Percentiles rank a stretch among this genome's conserved stretches.
These are phyloP conservation scores for Atta colombica DNA, from an alignment of 1,140 invertebrate genomes.

Conservation along the genomic window DNA sequence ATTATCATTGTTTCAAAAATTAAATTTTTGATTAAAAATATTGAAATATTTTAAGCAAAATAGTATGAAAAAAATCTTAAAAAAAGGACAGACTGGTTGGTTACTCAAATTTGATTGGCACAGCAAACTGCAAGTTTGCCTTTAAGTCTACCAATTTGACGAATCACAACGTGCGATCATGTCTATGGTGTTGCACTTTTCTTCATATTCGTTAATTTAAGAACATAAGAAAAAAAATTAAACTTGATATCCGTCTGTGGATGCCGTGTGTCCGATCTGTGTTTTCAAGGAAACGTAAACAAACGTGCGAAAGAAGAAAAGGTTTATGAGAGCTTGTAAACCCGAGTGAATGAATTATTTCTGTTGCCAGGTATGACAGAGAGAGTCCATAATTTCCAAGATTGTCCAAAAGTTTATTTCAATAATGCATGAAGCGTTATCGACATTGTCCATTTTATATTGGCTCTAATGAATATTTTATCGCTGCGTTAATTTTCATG, in stretches of 20 bases:
- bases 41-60: too few species aligned
- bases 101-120: not conserved
- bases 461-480: not conserved
- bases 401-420: not conserved
- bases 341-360: not conserved
- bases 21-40: too few species aligned
- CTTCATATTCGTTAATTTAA: not conserved
- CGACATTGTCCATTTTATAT: not conserved
- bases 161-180: not conserved
- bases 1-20: too few species aligned
- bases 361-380: not conserved
- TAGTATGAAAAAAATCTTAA: too few species aligned
- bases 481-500: not conserved
- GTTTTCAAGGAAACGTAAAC: constrained; percentile 49
- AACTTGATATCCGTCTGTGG: not conserved
- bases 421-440: not conserved
- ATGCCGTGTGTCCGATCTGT: not conserved
- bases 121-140: not conserved
- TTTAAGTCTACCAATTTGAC: not conserved
- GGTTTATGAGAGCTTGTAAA: constrained; percentile 28
- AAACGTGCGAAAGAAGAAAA: constrained; percentile 32
- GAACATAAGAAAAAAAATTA: constrained; percentile 5
- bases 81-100: too few species aligned
- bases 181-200: not conserved
- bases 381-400: not conserved